Conservation (phyloP, 2,888 invertebrate genomes). For the Amiota mariae region DNA sequence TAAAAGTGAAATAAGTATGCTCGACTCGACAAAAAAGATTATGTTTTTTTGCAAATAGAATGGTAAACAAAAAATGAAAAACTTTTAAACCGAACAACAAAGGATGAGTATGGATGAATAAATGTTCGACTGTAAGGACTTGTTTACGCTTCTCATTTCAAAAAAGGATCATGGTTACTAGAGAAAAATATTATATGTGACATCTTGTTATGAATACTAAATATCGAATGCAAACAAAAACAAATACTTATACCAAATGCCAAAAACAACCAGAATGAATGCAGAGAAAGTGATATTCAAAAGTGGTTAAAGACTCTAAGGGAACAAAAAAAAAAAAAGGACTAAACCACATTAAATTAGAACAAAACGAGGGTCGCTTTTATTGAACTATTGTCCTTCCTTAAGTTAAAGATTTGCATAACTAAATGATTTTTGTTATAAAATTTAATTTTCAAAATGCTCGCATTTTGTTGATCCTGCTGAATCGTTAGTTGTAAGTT, state of each 20-base stretch:
- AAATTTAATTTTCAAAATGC: constrained; percentile 6
- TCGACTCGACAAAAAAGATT: constrained; percentile 18
- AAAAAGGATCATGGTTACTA: constrained; percentile 23
- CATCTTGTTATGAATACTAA: constrained; percentile 54
- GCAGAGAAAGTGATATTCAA: constrained; percentile 32
- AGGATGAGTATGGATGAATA: not conserved
- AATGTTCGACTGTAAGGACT: not conserved
- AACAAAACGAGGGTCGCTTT: constrained; percentile 37
- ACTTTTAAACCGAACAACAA: not conserved
- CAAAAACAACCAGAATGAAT: not conserved
- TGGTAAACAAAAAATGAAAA: not conserved
- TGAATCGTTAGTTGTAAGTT: no score
- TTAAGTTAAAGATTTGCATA: constrained; percentile 41
- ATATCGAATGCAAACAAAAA: constrained; percentile 21
- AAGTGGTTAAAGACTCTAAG: not conserved
- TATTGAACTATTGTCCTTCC: not conserved
- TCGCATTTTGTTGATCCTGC: no score
- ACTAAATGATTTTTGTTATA: constrained; percentile 26
- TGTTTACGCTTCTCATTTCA: not conserved
- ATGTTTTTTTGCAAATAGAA: constrained; percentile 17
- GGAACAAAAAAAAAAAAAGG: constrained; percentile 36
- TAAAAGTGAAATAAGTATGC: constrained; percentile 12
- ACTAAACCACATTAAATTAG: constrained; percentile 38
- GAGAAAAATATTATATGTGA: constrained; percentile 49
- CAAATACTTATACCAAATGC: not conserved